phyloP scores from a whole-genome alignment of 2,797 vertebrate species.

The Coilia nasus region DNA sequence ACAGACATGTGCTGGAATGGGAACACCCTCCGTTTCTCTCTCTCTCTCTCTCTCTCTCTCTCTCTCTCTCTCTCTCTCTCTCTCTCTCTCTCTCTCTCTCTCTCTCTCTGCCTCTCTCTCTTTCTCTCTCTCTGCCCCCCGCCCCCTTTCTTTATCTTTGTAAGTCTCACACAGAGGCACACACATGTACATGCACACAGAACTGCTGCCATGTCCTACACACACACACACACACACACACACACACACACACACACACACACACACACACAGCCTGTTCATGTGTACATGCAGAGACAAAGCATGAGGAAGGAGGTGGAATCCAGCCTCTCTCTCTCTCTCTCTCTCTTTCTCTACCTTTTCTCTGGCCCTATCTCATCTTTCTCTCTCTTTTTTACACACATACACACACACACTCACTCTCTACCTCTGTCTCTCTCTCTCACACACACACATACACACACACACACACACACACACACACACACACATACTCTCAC shows the following conservation, averaged over 20 bases:
- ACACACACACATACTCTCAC: background rate
- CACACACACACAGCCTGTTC: background rate
- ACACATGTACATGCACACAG: background rate
- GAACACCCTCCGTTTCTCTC: conserved; percentile 52
- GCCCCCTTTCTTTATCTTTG: conserved; percentile 4
- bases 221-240: background rate
- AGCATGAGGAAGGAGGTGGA: background rate
- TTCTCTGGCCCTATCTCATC: background rate
- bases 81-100: conserved; percentile 10
- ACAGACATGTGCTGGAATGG: conserved; percentile 69
- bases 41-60: conserved; percentile 37
- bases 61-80: background rate
- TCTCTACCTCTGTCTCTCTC: too few species aligned
- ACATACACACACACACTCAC: too few species aligned
- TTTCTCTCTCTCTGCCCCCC: background rate
- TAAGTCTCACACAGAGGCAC: background rate
- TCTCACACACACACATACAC: too few species aligned
- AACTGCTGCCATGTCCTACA: background rate
- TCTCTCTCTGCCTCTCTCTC: conserved; percentile 32
- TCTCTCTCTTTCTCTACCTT: background rate
- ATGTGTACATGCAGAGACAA: background rate
- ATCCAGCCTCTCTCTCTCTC: background rate
- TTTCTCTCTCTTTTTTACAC: too few species aligned
- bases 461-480: too few species aligned
- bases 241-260: background rate